Evolutionary conservation across 2,113 vertebrate genomes (phyloP).

Genomic region (Chauna torquata): DNA sequence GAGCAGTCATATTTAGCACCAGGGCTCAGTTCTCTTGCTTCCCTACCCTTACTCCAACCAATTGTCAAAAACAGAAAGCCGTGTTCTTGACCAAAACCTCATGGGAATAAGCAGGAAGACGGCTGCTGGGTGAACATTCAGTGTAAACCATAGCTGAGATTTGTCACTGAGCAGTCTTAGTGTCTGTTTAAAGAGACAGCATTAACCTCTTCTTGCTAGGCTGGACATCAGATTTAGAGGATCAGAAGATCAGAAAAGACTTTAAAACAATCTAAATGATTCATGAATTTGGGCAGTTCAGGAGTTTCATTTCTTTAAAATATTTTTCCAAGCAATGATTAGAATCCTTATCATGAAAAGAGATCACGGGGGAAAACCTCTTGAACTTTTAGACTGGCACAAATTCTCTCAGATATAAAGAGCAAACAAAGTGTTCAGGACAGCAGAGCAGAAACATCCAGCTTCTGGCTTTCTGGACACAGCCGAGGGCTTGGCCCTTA

Average conservation of each 20-base stretch:
- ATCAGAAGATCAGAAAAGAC: not conserved
- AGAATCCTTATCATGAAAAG: not conserved
- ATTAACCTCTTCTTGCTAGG: not conserved
- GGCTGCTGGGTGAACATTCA: not conserved
- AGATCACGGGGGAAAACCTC: not conserved
- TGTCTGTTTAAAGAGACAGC: not conserved
- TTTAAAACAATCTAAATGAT: not conserved
- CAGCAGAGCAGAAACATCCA: not conserved
- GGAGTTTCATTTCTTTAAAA: not conserved
- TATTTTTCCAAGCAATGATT: not conserved
- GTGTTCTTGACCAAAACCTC: not conserved
- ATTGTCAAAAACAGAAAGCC: not conserved
- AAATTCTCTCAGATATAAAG: not conserved
- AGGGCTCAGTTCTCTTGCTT: not conserved
- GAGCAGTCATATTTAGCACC: not conserved
- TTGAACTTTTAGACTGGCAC: not conserved
- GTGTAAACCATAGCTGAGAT: not conserved
- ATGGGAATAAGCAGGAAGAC: slow-evolving; percentile 12
- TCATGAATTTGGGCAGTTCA: not conserved
- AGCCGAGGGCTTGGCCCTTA: not conserved
- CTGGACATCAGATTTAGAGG: not conserved
- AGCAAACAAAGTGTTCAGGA: not conserved
- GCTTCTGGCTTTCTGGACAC: not conserved
- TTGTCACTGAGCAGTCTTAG: not conserved
- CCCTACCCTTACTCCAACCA: not conserved